These are phyloP conservation scores for Lytechinus pictus DNA, from an alignment of 35 echinoderm and acorn worm species.

Conservation along the genomic window DNA sequence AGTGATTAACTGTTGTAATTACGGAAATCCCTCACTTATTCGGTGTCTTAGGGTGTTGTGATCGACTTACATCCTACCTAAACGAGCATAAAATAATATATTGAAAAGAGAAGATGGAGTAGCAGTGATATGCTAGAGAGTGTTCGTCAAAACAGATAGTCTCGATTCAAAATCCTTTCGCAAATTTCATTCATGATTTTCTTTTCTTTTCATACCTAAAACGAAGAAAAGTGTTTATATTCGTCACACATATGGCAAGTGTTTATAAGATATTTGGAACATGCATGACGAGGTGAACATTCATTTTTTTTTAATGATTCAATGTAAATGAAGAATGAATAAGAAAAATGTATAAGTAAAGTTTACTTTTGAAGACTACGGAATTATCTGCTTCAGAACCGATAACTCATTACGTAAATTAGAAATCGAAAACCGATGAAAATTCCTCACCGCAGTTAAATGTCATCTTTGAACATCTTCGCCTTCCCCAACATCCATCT, in stretches of 20 bases:
- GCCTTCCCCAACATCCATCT: background rate
- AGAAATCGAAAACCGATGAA: constrained; percentile 18
- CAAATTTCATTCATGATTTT: background rate
- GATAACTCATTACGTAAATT: constrained; percentile 20
- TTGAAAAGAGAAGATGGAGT: background rate
- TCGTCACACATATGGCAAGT: too few species aligned
- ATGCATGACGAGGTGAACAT: too few species aligned
- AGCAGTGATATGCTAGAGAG: background rate
- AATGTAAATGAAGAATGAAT: too few species aligned
- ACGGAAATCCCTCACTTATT: background rate
- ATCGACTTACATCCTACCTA: background rate
- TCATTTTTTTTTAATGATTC: too few species aligned
- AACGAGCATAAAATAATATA: background rate
- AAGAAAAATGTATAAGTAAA: too few species aligned
- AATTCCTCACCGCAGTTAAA: background rate
- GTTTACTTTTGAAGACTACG: background rate
- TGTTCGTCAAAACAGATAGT: background rate
- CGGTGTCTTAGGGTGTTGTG: background rate
- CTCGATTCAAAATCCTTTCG: background rate
- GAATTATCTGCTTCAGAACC: background rate
- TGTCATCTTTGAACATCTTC: background rate
- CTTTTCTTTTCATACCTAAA: background rate
- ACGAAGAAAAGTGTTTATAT: too few species aligned
- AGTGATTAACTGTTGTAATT: background rate
- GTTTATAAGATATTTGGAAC: too few species aligned